Evolutionary conservation across 2,888 invertebrate species (phyloP).

Genomic region (Serripes groenlandicus): DNA sequence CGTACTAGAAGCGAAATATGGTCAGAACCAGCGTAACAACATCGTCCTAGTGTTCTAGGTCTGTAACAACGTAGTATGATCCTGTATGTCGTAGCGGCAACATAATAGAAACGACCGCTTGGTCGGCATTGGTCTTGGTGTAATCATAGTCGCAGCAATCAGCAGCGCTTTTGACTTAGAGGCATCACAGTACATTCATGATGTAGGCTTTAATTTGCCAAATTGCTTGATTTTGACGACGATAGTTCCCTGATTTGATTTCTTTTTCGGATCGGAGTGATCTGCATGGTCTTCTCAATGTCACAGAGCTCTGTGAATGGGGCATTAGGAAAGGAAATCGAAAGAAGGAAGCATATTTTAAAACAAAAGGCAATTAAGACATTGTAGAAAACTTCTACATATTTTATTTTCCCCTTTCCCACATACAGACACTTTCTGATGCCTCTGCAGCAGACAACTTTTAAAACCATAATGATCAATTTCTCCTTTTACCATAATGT

Average conservation of each 20-base stretch:
- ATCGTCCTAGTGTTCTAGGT: neutral
- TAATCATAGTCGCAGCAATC: neutral
- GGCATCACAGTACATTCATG: neutral
- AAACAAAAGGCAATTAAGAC: no score
- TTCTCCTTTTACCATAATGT: no score
- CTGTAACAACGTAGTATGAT: neutral
- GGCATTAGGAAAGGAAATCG: neutral
- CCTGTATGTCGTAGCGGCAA: neutral
- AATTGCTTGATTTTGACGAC: neutral
- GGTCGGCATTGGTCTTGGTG: no score
- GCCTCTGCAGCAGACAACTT: no score
- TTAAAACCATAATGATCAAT: no score
- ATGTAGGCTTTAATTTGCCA: neutral
- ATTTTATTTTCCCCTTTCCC: no score
- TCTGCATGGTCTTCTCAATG: neutral
- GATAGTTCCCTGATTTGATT: no score
- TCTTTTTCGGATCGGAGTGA: neutral
- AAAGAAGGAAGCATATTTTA: no score
- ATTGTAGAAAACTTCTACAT: no score
- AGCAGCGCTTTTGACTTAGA: neutral
- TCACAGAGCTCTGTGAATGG: neutral
- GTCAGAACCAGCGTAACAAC: neutral
- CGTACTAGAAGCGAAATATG: neutral
- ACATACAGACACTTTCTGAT: no score
- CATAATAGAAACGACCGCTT: neutral